phyloP scores from a whole-genome alignment of 2,113 vertebrate species.

The Coreoperca whiteheadi region DNA sequence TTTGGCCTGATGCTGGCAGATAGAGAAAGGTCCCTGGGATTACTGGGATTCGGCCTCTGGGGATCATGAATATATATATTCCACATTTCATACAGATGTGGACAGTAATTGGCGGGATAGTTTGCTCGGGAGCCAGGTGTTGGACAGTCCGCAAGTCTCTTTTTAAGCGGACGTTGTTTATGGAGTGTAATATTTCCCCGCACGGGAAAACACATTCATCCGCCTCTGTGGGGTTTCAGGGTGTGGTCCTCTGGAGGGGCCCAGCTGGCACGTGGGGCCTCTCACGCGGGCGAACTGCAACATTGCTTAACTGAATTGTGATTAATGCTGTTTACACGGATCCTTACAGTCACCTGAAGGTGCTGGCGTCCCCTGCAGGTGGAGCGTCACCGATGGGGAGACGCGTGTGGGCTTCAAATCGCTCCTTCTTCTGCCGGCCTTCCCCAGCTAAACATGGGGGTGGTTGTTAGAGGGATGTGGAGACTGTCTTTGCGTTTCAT shows the following conservation, averaged over 20 bases:
- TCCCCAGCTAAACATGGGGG: not conserved
- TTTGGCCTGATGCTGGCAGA: not conserved
- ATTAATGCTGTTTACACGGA: constrained; percentile 41
- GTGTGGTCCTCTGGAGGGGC: constrained; percentile 27
- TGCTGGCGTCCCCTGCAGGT: constrained; percentile 4
- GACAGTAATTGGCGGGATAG: not conserved
- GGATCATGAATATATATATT: not conserved
- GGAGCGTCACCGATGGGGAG: constrained; percentile 49
- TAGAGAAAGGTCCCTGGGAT: not conserved
- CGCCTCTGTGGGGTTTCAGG: constrained; percentile 24
- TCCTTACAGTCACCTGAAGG: not conserved
- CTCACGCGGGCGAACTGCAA: not conserved
- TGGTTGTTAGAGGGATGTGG: constrained; percentile 1
- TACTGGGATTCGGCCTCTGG: not conserved
- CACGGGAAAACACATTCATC: not conserved
- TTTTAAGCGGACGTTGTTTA: not conserved
- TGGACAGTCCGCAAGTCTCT: not conserved
- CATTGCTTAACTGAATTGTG: constrained; percentile 18
- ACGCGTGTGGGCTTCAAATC: constrained; percentile 21
- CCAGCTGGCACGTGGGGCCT: not conserved
- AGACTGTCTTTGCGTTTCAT: constrained; percentile 40
- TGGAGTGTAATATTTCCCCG: not conserved
- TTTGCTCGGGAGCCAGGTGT: not conserved
- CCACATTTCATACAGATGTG: not conserved
- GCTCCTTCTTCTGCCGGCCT: not conserved